A percentile compares a stretch with the other conserved stretches of the same genome.
These are phyloP conservation scores for Archivesica marissinica DNA, from an alignment of 1,140 invertebrate genomes.

Conservation along the genomic window DNA sequence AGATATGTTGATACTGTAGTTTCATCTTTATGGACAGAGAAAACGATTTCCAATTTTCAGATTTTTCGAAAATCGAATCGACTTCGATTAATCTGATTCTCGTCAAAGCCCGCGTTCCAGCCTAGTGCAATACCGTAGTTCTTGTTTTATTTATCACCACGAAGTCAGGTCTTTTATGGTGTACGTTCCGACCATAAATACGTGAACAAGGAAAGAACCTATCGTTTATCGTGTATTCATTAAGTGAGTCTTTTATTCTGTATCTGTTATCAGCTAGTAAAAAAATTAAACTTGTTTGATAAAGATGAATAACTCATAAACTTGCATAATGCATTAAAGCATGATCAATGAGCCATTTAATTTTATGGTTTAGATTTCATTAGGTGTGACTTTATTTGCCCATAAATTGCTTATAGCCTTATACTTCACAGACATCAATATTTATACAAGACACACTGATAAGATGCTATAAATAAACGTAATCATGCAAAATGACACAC, in stretches of 20 bases:
- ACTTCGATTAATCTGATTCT: too few species aligned
- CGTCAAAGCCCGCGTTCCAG: too few species aligned
- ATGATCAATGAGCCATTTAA: constrained; percentile 27
- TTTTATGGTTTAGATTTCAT: constrained; percentile 21
- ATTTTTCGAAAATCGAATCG: too few species aligned
- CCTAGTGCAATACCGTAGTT: too few species aligned
- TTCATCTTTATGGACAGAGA: too few species aligned
- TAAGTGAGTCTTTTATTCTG: background rate
- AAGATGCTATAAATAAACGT: background rate
- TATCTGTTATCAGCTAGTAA: background rate
- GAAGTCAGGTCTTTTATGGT: too few species aligned
- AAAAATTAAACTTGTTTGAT: background rate
- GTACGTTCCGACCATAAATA: too few species aligned
- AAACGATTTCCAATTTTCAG: too few species aligned
- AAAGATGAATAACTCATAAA: background rate
- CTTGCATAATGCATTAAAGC: constrained; percentile 28
- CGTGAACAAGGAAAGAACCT: too few species aligned
- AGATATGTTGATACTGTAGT: too few species aligned
- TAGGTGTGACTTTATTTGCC: constrained; percentile 21
- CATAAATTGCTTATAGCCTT: background rate
- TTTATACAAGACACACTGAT: background rate
- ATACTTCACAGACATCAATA: background rate
- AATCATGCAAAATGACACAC: background rate
- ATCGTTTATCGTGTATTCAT: too few species aligned
- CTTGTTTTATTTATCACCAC: too few species aligned